Evolutionary conservation across 1,140 invertebrate species (phyloP).

Genomic region (Ruditapes philippinarum): DNA sequence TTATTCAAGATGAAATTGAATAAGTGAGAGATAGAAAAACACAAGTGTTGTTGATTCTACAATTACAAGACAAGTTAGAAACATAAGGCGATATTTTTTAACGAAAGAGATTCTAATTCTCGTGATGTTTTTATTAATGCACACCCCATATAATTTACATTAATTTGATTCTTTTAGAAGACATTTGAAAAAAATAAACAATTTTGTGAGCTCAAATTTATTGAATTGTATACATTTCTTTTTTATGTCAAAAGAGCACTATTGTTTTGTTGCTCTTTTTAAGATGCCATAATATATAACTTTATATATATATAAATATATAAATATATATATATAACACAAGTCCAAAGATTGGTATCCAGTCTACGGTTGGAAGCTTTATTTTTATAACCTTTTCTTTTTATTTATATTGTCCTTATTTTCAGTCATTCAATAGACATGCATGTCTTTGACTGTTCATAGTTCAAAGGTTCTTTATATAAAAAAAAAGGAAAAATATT

Average conservation of each 20-base stretch:
- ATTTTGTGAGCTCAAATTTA: conserved; percentile 35
- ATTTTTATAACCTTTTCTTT: background rate
- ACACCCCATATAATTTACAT: conserved; percentile 34
- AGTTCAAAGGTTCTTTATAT: no score
- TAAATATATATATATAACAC: background rate
- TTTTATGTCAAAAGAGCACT: conserved; percentile 8
- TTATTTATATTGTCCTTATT: background rate
- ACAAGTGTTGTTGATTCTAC: background rate
- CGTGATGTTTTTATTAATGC: background rate
- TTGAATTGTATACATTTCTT: conserved; percentile 10
- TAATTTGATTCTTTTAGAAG: no score
- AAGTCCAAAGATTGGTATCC: conserved; percentile 6
- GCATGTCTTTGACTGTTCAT: no score
- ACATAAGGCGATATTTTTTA: conserved; percentile 17
- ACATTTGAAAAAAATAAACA: background rate
- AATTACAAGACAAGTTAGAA: no score
- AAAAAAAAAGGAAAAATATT: no score
- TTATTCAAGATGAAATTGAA: background rate
- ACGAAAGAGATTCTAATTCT: conserved; percentile 6
- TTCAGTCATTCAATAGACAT: no score
- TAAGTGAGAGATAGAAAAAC: conserved; percentile 25
- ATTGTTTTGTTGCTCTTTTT: background rate
- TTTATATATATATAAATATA: background rate
- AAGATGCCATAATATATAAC: conserved; percentile 15
- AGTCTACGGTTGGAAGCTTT: background rate